Percentiles rank a stretch among this genome's conserved stretches.
phyloP scores from a whole-genome alignment of 2,797 vertebrate species.

The Hippopotamyrus pictus region DNA sequence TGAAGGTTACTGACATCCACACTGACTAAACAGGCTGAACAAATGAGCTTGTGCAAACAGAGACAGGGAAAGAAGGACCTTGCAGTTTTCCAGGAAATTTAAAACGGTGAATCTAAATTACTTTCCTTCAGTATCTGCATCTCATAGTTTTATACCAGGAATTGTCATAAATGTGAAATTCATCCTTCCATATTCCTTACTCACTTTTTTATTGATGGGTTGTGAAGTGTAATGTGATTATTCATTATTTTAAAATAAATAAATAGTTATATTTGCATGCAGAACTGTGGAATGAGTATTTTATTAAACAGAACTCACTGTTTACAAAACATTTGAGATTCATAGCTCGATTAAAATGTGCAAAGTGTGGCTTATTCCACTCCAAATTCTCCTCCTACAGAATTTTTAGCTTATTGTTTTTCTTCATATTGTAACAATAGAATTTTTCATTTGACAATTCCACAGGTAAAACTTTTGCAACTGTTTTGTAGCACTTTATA shows the following conservation, averaged over 20 bases:
- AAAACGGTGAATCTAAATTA: neutral
- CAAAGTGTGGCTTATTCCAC: neutral
- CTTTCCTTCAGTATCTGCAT: neutral
- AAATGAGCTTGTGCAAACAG: conserved; percentile 14
- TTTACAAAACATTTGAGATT: neutral
- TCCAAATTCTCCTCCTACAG: neutral
- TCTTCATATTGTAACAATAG: neutral
- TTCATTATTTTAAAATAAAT: neutral
- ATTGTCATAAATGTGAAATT: neutral
- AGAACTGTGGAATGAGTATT: neutral
- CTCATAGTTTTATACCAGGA: neutral
- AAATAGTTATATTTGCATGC: neutral
- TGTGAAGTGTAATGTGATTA: neutral
- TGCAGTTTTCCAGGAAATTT: neutral
- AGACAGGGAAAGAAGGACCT: neutral
- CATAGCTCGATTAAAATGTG: neutral
- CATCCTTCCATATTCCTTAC: neutral
- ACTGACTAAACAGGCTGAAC: neutral
- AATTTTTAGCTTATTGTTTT: neutral
- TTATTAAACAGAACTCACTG: neutral
- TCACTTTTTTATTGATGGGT: neutral
- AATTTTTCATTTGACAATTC: neutral
- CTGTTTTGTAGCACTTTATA: neutral
- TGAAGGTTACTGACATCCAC: neutral
- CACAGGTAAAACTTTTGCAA: neutral